Evolutionary conservation across 2,797 vertebrate genomes (phyloP).

Genomic region (Pipistrellus nathusii): DNA sequence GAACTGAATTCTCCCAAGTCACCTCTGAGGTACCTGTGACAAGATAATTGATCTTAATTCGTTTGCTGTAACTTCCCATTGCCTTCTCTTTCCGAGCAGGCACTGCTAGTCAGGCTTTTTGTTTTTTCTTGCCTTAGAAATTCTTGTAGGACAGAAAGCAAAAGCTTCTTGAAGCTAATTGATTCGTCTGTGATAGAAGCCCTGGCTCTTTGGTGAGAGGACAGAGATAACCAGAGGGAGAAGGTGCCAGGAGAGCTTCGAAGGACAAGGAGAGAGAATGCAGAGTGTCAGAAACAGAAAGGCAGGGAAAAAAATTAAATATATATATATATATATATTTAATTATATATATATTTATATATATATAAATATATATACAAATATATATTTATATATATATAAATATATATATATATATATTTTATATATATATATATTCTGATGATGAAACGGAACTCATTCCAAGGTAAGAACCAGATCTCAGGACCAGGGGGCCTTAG

Average conservation of each 20-base stretch:
- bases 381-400: too few species aligned
- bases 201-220: not conserved
- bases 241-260: not conserved
- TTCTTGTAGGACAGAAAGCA: conserved; percentile 57
- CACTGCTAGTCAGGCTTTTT: not conserved
- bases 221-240: not conserved
- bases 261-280: not conserved
- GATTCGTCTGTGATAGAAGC: conserved; percentile 23
- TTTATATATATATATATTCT: not conserved
- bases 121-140: conserved; percentile 38
- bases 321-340: too few species aligned
- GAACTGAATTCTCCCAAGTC: not conserved
- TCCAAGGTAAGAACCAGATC: not conserved
- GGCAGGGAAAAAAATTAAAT: not conserved
- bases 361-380: too few species aligned
- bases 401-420: not conserved
- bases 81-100: conserved; percentile 39
- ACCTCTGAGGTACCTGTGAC: conserved; percentile 25
- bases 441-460: not conserved
- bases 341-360: too few species aligned
- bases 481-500: not conserved
- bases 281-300: not conserved
- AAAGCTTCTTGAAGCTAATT: conserved; percentile 36
- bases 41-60: conserved; percentile 40
- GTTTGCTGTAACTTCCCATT: conserved; percentile 67